Evolutionary conservation across 2,888 invertebrate species (phyloP).

Genomic region (Unio delphinus): DNA sequence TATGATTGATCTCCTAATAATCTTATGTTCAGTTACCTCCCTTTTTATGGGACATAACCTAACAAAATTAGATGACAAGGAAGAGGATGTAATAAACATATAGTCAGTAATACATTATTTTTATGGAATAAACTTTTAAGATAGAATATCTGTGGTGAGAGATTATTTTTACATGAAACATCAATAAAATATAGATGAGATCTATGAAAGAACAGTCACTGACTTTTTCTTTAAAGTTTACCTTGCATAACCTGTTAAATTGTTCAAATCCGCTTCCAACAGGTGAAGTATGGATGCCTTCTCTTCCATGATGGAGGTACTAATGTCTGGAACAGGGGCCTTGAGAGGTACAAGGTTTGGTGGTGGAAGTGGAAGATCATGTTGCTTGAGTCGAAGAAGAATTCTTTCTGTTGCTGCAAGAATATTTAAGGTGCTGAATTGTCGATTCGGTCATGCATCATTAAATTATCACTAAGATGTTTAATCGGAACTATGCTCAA

Average conservation of each 20-base stretch:
- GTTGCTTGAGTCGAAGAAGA: constrained; percentile 65
- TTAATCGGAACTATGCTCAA: not conserved
- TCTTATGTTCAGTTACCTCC: too few species aligned
- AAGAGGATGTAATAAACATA: too few species aligned
- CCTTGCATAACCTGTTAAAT: constrained; percentile 69
- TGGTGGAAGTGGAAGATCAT: constrained; percentile 77
- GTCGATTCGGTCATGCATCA: too few species aligned
- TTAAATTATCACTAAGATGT: not conserved
- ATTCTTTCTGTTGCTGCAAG: constrained; percentile 56
- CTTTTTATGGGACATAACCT: too few species aligned
- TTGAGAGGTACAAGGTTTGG: constrained; percentile 74
- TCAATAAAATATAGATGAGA: not conserved
- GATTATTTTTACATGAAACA: not conserved
- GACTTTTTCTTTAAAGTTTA: constrained; percentile 54
- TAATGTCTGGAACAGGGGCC: constrained; percentile 72
- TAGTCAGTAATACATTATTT: too few species aligned
- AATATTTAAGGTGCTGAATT: not conserved
- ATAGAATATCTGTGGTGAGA: too few species aligned
- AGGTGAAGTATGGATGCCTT: constrained; percentile 71
- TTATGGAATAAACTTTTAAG: too few species aligned
- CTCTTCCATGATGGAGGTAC: constrained; percentile 63
- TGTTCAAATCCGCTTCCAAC: constrained; percentile 73
- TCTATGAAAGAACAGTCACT: not conserved
- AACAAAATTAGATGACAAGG: too few species aligned
- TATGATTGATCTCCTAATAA: too few species aligned